These are phyloP conservation scores for Aphodius granarius DNA, from an alignment of 2,888 invertebrate species.

Conservation along the genomic window DNA sequence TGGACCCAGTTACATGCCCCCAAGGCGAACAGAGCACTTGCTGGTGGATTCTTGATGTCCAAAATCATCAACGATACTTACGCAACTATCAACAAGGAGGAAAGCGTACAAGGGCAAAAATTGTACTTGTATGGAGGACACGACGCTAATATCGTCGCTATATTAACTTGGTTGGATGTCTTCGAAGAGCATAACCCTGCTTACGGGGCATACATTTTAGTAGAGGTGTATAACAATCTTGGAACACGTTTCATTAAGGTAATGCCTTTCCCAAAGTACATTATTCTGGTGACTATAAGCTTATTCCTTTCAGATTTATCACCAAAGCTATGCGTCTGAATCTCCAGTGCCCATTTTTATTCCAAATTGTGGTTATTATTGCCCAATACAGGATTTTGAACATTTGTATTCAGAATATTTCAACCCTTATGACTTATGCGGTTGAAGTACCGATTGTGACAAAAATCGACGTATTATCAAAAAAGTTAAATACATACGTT, in stretches of 20 bases:
- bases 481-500: too few relatives aligned
- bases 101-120: constrained; percentile 23
- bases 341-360: constrained; percentile 56
- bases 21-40: constrained; percentile 43
- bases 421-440: background rate
- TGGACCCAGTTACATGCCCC: constrained; percentile 44
- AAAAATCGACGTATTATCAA: background rate
- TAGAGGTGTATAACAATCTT: constrained; percentile 38
- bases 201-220: constrained; percentile 39
- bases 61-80: constrained; percentile 11
- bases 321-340: constrained; percentile 55
- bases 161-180: constrained; percentile 53
- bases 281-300: background rate
- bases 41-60: constrained; percentile 20
- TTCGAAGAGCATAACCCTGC: constrained; percentile 49
- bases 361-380: constrained; percentile 60
- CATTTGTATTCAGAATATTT: constrained; percentile 38
- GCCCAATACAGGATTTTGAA: constrained; percentile 58
- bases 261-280: background rate
- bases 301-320: constrained; percentile 25
- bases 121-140: constrained; percentile 54
- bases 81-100: constrained; percentile 1
- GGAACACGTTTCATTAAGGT: constrained; percentile 46
- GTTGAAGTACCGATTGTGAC: background rate
- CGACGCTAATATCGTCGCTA: constrained; percentile 57